Evolutionary conservation across 2,797 vertebrate species (phyloP).

Genomic region (Myotis daubentonii): DNA sequence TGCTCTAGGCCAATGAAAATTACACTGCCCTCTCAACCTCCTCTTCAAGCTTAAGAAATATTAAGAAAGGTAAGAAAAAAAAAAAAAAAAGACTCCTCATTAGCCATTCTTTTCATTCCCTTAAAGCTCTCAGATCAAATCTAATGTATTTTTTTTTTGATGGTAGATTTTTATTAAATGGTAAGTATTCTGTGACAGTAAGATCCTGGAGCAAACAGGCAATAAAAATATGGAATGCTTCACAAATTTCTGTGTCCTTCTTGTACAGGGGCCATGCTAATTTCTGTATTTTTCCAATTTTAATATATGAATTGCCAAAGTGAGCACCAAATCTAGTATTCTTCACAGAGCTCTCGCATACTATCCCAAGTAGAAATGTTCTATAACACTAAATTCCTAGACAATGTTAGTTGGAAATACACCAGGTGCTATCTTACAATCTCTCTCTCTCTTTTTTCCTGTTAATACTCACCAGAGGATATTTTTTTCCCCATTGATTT

Average conservation of each 20-base stretch:
- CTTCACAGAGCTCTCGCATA: not conserved
- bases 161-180: not conserved
- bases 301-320: not conserved
- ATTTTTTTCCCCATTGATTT: no score
- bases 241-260: not conserved
- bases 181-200: not conserved
- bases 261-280: not conserved
- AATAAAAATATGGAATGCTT: not conserved
- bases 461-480: no score
- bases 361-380: not conserved
- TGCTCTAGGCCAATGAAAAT: not conserved
- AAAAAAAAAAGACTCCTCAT: not conserved
- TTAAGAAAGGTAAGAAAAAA: not conserved
- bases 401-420: not conserved
- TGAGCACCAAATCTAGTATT: not conserved
- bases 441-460: not conserved
- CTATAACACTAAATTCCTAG: not conserved
- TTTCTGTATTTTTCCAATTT: not conserved
- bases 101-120: not conserved
- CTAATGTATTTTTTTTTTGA: not conserved
- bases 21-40: not conserved
- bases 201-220: not conserved
- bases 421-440: not conserved
- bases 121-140: conserved; percentile 9
- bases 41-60: not conserved